phyloP scores from a whole-genome alignment of 2,888 invertebrate species.

The Tuta absoluta region DNA sequence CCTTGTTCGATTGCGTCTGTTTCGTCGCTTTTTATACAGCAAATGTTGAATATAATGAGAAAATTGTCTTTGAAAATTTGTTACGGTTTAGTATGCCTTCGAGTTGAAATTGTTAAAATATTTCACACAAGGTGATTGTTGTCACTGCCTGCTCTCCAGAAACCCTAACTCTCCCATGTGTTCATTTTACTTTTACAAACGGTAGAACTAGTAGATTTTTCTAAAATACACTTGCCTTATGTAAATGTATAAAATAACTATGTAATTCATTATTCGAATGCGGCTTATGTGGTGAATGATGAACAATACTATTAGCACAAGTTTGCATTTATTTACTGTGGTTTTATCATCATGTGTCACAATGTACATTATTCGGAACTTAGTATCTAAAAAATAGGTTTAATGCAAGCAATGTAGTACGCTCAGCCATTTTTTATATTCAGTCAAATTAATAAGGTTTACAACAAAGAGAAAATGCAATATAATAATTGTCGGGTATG shows the following conservation, averaged over 20 bases:
- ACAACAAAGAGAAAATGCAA: not conserved
- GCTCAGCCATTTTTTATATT: conserved; percentile 22
- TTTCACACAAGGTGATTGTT: conserved; percentile 50
- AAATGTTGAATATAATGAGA: conserved; percentile 57
- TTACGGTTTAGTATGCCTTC: conserved; percentile 50
- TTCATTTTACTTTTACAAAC: conserved; percentile 58
- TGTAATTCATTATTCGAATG: conserved; percentile 25
- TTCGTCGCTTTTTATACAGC: conserved; percentile 69
- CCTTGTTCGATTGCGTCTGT: conserved; percentile 73
- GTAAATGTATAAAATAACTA: conserved; percentile 38
- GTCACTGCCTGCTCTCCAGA: conserved; percentile 65
- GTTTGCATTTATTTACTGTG: conserved; percentile 59
- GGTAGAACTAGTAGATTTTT: conserved; percentile 37
- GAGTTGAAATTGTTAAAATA: conserved; percentile 51
- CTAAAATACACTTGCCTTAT: conserved; percentile 60
- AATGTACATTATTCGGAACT: conserved; percentile 23
- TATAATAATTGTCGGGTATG: not conserved
- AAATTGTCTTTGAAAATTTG: conserved; percentile 55
- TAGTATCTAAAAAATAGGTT: conserved; percentile 18
- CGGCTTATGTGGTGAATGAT: conserved; percentile 18
- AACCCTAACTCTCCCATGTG: conserved; percentile 58
- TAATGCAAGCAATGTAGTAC: conserved; percentile 23
- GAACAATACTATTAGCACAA: conserved; percentile 51
- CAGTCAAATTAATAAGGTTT: conserved; percentile 1
- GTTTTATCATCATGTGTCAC: conserved; percentile 40